Evolutionary conservation across 2,888 invertebrate genomes (phyloP).

Genomic region (Creontiades dilutus): DNA sequence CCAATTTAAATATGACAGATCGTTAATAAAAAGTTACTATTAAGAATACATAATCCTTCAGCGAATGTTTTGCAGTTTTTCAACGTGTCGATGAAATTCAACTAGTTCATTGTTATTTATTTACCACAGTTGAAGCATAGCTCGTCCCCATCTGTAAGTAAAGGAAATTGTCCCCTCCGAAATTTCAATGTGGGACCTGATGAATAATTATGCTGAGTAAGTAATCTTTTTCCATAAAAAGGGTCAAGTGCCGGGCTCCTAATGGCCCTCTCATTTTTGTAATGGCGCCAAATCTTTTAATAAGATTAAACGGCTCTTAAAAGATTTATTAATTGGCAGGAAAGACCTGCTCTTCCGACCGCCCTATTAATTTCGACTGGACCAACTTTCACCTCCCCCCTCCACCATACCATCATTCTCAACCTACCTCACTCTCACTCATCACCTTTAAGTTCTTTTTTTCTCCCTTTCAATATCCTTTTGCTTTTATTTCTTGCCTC

Average conservation of each 20-base stretch:
- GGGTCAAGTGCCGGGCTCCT: constrained; percentile 49
- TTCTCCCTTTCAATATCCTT: neutral
- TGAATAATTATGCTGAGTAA: constrained; percentile 53
- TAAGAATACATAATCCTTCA: too few species aligned
- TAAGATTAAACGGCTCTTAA: constrained; percentile 74
- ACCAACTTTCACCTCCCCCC: constrained; percentile 30
- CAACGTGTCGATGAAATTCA: too few species aligned
- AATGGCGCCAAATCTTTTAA: constrained; percentile 74
- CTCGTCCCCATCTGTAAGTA: neutral
- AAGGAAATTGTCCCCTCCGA: constrained; percentile 22
- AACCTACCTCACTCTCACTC: neutral
- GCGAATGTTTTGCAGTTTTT: too few species aligned
- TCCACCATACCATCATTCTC: neutral
- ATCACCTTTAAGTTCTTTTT: constrained; percentile 7
- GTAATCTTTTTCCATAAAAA: constrained; percentile 53
- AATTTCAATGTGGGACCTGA: neutral
- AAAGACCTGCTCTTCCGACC: constrained; percentile 56
- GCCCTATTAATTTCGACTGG: constrained; percentile 66
- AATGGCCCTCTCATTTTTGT: constrained; percentile 72
- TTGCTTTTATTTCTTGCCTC: neutral
- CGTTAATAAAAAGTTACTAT: too few species aligned
- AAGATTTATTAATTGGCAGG: constrained; percentile 75
- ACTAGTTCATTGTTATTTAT: too few species aligned
- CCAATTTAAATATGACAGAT: too few species aligned
- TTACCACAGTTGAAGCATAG: neutral